A percentile compares a stretch with the other conserved stretches of the same genome.
phyloP scores from a whole-genome alignment of 2,888 invertebrate genomes.

The Sphaeridia pumilis region DNA sequence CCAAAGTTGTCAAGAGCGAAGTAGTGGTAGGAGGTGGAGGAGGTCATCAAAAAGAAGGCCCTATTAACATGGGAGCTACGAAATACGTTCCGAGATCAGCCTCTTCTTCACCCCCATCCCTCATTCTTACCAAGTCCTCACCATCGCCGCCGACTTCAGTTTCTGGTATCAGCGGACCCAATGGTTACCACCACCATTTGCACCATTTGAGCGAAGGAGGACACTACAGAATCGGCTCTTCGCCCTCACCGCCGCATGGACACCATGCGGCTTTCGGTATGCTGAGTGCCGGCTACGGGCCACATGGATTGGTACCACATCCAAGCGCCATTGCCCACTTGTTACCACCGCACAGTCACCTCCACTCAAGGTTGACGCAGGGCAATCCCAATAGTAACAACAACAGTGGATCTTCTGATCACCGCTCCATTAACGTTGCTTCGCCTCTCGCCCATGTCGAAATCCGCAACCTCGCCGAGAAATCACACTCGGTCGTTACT shows the following conservation, averaged over 20 bases:
- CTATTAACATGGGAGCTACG: conserved; percentile 1
- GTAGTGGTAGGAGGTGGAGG: too few relatives aligned
- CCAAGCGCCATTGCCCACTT: conserved; percentile 4
- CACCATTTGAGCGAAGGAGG: too few relatives aligned
- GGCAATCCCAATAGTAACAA: conserved; percentile 5
- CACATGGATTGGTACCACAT: conserved; percentile 13
- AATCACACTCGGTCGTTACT: conserved; percentile 32
- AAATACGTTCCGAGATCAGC: too few relatives aligned
- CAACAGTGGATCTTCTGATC: conserved; percentile 12
- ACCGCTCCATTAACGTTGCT: conserved; percentile 7
- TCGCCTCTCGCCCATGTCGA: conserved; percentile 16
- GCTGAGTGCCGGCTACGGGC: background rate
- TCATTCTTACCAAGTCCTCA: background rate
- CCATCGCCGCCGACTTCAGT: too few relatives aligned
- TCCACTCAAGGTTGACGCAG: conserved; percentile 30
- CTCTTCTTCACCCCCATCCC: conserved; percentile 1
- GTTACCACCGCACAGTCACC: conserved; percentile 17
- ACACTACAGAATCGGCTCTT: background rate
- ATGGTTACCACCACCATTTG: background rate
- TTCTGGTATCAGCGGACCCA: too few relatives aligned
- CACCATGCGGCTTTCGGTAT: conserved; percentile 1
- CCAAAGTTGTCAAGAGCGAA: background rate
- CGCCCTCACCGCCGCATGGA: conserved; percentile 6
- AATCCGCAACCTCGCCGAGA: conserved; percentile 15
- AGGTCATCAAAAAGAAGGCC: background rate